phyloP scores from a whole-genome alignment of 2,113 vertebrate species.

The Calypte anna region DNA sequence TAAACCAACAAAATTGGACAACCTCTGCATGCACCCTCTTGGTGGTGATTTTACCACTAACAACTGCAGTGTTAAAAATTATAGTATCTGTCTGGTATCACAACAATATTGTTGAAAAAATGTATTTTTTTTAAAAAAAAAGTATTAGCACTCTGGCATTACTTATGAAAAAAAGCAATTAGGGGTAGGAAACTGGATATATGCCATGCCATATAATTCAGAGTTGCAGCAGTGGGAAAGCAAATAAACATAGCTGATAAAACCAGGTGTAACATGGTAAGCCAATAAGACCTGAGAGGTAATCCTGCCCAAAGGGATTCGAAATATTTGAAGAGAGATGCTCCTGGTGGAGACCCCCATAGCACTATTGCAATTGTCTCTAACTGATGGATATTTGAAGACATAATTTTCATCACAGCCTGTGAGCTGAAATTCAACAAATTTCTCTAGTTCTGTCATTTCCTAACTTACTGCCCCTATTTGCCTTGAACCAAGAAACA shows the following conservation, averaged over 20 bases:
- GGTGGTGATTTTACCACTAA: neutral
- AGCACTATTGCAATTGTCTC: neutral
- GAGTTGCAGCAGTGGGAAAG: neutral
- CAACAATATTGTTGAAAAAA: neutral
- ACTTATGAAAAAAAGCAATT: neutral
- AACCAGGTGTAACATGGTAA: neutral
- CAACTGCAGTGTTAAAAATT: neutral
- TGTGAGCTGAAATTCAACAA: neutral
- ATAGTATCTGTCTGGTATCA: neutral
- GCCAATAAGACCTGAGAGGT: neutral
- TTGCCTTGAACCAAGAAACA: neutral
- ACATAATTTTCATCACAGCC: neutral
- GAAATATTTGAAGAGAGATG: neutral
- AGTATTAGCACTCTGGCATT: neutral
- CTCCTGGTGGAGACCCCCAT: neutral
- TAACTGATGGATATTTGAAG: neutral
- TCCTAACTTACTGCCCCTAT: neutral
- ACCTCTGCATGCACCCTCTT: neutral
- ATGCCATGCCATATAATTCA: rapidly evolving
- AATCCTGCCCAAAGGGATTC: neutral
- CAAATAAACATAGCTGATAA: neutral
- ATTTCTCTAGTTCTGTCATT: neutral
- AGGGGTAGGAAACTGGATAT: neutral
- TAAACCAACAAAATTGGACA: neutral
- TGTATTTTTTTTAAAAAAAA: neutral